phyloP scores from a whole-genome alignment of 2,797 vertebrate species.

The Sciaenops ocellatus region DNA sequence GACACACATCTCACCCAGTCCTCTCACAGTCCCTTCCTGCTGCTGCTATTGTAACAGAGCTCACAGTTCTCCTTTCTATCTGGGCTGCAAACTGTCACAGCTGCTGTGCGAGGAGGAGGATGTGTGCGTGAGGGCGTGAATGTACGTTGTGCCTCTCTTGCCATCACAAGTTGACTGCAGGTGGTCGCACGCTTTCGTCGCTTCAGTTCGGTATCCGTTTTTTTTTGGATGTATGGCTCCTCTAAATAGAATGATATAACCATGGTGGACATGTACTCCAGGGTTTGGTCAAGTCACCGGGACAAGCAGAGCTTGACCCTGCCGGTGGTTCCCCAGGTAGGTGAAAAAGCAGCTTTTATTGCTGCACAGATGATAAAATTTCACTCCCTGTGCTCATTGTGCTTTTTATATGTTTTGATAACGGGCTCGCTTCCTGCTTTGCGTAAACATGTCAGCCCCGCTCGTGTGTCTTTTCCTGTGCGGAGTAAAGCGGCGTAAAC shows the following conservation, averaged over 20 bases:
- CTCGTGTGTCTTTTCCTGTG: conserved; percentile 63
- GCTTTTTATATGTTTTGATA: conserved; percentile 11
- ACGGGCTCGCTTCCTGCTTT: conserved; percentile 67
- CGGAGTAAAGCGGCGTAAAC: not conserved
- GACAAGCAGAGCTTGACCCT: conserved; percentile 60
- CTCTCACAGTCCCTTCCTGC: conserved; percentile 72
- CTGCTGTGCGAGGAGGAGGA: conserved; percentile 64
- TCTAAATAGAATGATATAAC: conserved; percentile 19
- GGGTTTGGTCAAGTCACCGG: conserved; percentile 53
- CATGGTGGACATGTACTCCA: conserved; percentile 80
- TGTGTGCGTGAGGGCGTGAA: not conserved
- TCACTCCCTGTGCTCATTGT: not conserved
- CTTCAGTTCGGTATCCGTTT: not conserved
- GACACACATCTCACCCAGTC: conserved; percentile 31
- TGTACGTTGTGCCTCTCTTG: not conserved
- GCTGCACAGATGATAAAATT: not conserved
- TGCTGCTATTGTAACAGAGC: conserved; percentile 74
- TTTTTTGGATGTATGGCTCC: conserved; percentile 48
- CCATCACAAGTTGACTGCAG: conserved; percentile 18
- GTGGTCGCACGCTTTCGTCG: not conserved
- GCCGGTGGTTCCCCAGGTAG: conserved; percentile 71
- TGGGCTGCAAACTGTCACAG: conserved; percentile 67
- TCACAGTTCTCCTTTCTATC: conserved; percentile 81
- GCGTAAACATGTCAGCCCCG: conserved; percentile 17
- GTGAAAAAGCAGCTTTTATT: conserved; percentile 14